These are phyloP conservation scores for Idris sp. DNA, from an alignment of 1,140 invertebrate species.

Conservation along the genomic window DNA sequence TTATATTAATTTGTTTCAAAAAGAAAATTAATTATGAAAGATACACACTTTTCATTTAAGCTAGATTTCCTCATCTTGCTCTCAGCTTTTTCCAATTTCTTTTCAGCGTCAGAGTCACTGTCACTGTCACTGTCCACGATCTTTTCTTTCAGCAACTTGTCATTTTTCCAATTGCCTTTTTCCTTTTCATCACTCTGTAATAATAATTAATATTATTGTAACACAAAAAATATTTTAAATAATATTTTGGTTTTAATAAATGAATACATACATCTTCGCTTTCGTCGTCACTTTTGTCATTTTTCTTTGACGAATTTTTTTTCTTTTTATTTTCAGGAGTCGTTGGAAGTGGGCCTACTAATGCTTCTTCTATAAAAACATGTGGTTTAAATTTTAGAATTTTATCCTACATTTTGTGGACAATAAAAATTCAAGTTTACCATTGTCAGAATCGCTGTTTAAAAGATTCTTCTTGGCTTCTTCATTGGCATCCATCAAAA, in stretches of 20 bases:
- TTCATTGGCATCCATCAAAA: conserved; percentile 63
- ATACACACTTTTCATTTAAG: conserved; percentile 57
- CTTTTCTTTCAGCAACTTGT: conserved; percentile 68
- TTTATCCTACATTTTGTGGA: too few species aligned
- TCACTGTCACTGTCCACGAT: conserved; percentile 68
- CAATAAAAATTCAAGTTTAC: too few species aligned
- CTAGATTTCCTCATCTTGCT: conserved; percentile 48
- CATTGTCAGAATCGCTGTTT: conserved; percentile 63
- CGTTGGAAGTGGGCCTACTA: too few species aligned
- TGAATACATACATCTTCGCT: conserved; percentile 31
- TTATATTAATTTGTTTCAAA: too few species aligned
- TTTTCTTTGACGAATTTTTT: conserved; percentile 15
- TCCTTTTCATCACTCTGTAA: conserved; percentile 22
- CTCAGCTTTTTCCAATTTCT: conserved; percentile 56
- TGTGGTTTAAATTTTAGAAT: too few species aligned
- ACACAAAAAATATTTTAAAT: too few species aligned
- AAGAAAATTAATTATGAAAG: too few species aligned
- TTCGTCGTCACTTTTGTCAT: conserved; percentile 4
- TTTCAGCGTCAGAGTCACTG: conserved; percentile 67
- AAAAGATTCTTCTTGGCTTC: conserved; percentile 64
- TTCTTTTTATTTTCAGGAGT: conserved; percentile 22
- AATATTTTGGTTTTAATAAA: too few species aligned
- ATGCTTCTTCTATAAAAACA: too few species aligned
- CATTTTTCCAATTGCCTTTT: conserved; percentile 66
- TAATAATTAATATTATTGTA: background rate